Conservation (phyloP, 2,888 invertebrate species). For the Hydropsyche betteni region DNA sequence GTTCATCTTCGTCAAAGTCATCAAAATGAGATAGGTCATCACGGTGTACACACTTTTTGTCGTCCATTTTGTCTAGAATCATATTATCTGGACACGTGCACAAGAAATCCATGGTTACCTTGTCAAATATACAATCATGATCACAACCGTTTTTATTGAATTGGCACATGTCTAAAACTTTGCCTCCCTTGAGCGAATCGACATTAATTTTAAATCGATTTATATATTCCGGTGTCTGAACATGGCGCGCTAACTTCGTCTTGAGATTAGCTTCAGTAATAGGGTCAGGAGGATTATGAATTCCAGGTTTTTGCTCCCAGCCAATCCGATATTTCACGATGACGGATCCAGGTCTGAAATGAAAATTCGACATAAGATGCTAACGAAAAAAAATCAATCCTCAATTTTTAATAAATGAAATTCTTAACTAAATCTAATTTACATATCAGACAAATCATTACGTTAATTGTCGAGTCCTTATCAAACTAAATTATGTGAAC, state of each 20-base stretch:
- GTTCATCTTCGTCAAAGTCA: slow-evolving; percentile 54
- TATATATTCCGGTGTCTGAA: slow-evolving; percentile 66
- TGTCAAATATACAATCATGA: slow-evolving; percentile 74
- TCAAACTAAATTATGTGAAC: slow-evolving; percentile 1
- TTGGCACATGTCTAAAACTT: slow-evolving; percentile 72
- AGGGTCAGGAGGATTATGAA: slow-evolving; percentile 62
- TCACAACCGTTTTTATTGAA: slow-evolving; percentile 73
- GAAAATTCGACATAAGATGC: neutral
- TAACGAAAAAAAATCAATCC: no score
- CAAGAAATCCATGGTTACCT: slow-evolving; percentile 68
- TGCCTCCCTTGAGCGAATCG: slow-evolving; percentile 58
- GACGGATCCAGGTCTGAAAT: slow-evolving; percentile 70
- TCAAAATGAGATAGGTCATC: neutral
- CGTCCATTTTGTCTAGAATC: slow-evolving; percentile 58
- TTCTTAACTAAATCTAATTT: no score
- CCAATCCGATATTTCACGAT: slow-evolving; percentile 72
- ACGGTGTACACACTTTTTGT: slow-evolving; percentile 60
- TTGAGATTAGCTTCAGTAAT: slow-evolving; percentile 63
- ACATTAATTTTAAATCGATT: slow-evolving; percentile 64
- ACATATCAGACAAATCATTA: neutral
- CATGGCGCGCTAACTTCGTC: slow-evolving; percentile 63
- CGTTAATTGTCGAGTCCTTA: neutral
- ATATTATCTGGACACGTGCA: slow-evolving; percentile 72
- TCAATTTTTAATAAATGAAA: no score
- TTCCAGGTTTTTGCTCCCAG: slow-evolving; percentile 68